phyloP scores from a whole-genome alignment of 1,140 invertebrate species.

The Drosophila rufa region DNA sequence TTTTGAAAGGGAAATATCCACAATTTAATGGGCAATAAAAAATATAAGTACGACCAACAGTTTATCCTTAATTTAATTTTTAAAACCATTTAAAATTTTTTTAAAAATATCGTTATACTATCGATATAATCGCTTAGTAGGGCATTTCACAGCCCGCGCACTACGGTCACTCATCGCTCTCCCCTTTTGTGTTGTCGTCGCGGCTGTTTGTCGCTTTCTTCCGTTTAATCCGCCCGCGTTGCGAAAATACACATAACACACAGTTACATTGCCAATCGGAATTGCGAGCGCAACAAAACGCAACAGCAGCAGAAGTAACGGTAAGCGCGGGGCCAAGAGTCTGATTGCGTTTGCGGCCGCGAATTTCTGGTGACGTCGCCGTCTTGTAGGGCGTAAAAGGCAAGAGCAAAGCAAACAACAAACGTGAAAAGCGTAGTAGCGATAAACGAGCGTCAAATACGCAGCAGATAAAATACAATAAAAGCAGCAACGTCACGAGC shows the following conservation, averaged over 20 bases:
- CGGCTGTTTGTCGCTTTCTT: constrained; percentile 33
- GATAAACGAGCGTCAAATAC: constrained; percentile 55
- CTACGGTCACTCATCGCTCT: constrained; percentile 5
- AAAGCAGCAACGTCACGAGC: constrained; percentile 29
- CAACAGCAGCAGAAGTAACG: not conserved
- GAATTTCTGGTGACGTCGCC: constrained; percentile 49
- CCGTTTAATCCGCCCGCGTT: constrained; percentile 25
- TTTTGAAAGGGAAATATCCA: constrained; percentile 10
- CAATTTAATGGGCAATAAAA: not conserved
- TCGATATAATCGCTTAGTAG: not conserved
- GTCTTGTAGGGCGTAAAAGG: constrained; percentile 40
- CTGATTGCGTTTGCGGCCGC: constrained; percentile 24
- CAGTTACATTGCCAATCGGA: constrained; percentile 12
- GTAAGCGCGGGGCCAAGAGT: constrained; percentile 9
- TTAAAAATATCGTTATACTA: not conserved
- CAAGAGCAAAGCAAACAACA: constrained; percentile 63
- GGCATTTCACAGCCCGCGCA: not conserved
- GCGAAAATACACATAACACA: constrained; percentile 17
- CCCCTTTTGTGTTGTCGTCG: constrained; percentile 9
- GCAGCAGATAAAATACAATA: constrained; percentile 56
- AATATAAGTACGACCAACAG: not conserved
- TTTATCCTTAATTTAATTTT: not conserved
- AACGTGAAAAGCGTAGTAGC: constrained; percentile 52
- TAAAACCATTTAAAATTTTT: not conserved
- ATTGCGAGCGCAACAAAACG: constrained; percentile 2